Evolutionary conservation across 2,888 invertebrate genomes (phyloP).

Genomic region (Zaprionus obscuricornis): DNA sequence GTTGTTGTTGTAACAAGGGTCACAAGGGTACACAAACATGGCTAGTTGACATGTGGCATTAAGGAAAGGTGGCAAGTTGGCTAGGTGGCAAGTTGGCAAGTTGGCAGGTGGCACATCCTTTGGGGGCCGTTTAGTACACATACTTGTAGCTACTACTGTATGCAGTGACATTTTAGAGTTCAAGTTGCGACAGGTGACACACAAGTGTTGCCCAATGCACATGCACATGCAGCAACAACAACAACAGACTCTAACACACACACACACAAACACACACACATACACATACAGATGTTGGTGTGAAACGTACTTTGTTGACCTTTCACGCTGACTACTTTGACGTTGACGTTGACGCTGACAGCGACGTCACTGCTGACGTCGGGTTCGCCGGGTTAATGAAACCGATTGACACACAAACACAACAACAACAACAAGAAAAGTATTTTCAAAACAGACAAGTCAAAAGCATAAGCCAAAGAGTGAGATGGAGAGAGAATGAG

Average conservation of each 20-base stretch:
- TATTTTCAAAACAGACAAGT: constrained; percentile 42
- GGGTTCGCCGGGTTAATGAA: constrained; percentile 82
- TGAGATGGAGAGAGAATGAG: background rate
- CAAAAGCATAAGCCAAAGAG: constrained; percentile 6
- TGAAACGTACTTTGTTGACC: constrained; percentile 79
- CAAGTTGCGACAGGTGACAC: constrained; percentile 44
- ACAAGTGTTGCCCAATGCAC: constrained; percentile 27
- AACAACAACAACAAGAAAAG: constrained; percentile 33
- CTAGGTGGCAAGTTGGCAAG: background rate
- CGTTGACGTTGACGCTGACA: constrained; percentile 9
- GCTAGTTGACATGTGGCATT: no score
- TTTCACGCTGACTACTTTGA: constrained; percentile 50
- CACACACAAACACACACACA: constrained; percentile 7
- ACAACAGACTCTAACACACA: constrained; percentile 6
- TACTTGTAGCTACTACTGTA: constrained; percentile 7
- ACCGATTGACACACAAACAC: constrained; percentile 81
- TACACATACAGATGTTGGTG: constrained; percentile 29
- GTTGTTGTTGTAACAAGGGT: no score
- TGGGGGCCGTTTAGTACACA: no score
- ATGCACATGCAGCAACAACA: constrained; percentile 14
- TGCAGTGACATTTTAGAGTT: constrained; percentile 52
- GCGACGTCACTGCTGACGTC: constrained; percentile 47
- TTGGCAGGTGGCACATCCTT: background rate
- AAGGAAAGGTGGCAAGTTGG: background rate
- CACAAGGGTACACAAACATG: no score